phyloP scores from a whole-genome alignment of 2,113 vertebrate genomes.

The Caloenas nicobarica region DNA sequence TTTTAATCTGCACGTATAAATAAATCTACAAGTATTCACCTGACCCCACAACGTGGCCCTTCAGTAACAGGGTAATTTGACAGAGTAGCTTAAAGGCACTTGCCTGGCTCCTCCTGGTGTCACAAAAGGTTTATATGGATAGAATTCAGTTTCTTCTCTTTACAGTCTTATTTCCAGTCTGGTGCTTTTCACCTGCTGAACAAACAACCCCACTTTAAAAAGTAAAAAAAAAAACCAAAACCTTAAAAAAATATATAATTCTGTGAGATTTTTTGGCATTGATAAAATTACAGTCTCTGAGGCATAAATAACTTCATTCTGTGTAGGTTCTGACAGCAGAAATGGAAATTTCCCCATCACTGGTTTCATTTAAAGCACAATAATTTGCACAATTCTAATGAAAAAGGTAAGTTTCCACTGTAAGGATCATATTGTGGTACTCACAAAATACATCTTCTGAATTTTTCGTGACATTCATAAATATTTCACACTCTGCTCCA shows the following conservation, averaged over 20 bases:
- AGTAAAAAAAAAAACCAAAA: neutral
- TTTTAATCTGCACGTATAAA: neutral
- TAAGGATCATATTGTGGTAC: neutral
- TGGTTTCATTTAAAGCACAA: neutral
- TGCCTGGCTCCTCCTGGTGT: neutral
- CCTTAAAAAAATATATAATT: neutral
- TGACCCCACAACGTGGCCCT: neutral
- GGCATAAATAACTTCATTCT: neutral
- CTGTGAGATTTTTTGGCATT: neutral
- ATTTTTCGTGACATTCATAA: constrained; percentile 32
- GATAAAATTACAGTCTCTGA: neutral
- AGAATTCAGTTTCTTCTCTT: neutral
- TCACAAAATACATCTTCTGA: constrained; percentile 24
- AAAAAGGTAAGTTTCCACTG: neutral
- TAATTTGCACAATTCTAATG: neutral
- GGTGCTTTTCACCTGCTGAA: neutral
- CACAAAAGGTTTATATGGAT: neutral
- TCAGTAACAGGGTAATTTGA: neutral
- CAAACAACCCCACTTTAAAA: neutral
- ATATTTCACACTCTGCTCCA: constrained; percentile 14
- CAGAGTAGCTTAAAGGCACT: neutral
- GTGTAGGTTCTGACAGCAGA: neutral
- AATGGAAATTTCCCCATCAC: neutral
- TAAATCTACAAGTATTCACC: neutral
- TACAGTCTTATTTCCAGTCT: neutral